phyloP scores from a whole-genome alignment of 1,140 invertebrate species.

The Olivierus martensii region DNA sequence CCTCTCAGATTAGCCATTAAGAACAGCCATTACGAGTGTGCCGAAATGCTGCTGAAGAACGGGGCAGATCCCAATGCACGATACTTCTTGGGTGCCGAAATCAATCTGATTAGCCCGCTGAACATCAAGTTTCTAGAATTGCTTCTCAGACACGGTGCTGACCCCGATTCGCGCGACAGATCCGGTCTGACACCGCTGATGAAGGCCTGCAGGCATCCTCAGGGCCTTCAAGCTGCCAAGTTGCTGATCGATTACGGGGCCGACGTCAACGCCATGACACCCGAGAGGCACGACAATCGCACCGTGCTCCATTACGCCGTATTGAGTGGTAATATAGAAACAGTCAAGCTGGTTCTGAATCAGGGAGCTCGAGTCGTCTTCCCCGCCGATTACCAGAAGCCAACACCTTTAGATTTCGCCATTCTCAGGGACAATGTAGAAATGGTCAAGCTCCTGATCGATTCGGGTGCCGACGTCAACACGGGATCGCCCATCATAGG shows the following conservation, averaged over 20 bases:
- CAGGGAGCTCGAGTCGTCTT: conserved; percentile 57
- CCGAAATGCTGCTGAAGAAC: conserved; percentile 48
- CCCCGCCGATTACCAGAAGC: conserved; percentile 52
- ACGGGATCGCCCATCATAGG: conserved; percentile 67
- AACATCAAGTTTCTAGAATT: conserved; percentile 68
- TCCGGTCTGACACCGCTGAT: conserved; percentile 73
- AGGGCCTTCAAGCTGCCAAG: conserved; percentile 60
- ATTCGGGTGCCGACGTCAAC: conserved; percentile 60
- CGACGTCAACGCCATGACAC: conserved; percentile 61
- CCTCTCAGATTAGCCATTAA: conserved; percentile 65
- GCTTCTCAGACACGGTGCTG: conserved; percentile 64
- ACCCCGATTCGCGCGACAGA: conserved; percentile 69
- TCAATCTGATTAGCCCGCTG: conserved; percentile 60
- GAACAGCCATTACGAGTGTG: conserved; percentile 66
- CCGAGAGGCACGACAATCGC: conserved; percentile 57
- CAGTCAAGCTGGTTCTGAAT: conserved; percentile 64
- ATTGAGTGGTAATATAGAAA: conserved; percentile 56
- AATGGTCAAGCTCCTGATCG: conserved; percentile 41
- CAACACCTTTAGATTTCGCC: conserved; percentile 65
- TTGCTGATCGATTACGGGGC: conserved; percentile 62
- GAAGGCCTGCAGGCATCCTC: conserved; percentile 62
- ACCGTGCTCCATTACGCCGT: conserved; percentile 80
- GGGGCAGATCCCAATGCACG: conserved; percentile 44
- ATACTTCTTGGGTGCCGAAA: conserved; percentile 80
- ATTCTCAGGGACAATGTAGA: conserved; percentile 59